Conservation (phyloP, 2,888 invertebrate species). For the Apotomis turbidana region DNA sequence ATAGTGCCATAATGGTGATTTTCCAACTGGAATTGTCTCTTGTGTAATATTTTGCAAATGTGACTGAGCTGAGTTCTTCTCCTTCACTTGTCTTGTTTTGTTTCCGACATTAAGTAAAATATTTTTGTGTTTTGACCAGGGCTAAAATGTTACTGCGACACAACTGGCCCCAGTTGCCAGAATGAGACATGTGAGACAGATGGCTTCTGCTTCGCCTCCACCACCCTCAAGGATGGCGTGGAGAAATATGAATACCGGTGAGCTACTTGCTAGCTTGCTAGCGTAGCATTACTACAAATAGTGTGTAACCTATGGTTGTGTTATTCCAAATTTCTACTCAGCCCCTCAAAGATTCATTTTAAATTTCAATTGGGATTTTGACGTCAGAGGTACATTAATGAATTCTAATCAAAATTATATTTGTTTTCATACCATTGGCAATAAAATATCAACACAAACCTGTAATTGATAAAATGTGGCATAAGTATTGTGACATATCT, state of each 20-base stretch:
- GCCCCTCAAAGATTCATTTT: constrained; percentile 1
- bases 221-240: constrained; percentile 85
- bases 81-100: no score
- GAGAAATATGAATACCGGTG: constrained; percentile 91
- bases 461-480: constrained; percentile 48
- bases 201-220: constrained; percentile 94
- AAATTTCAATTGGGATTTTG: constrained; percentile 21
- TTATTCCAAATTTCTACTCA: constrained; percentile 31
- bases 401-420: constrained; percentile 41
- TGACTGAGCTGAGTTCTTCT: no score
- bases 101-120: not conserved
- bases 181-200: constrained; percentile 94
- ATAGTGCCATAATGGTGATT: no score
- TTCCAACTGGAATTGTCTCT: no score
- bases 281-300: constrained; percentile 21
- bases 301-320: constrained; percentile 15
- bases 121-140: constrained; percentile 71
- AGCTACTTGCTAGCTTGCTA: constrained; percentile 57
- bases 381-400: constrained; percentile 52
- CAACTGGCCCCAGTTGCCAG: constrained; percentile 88
- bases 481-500: constrained; percentile 62
- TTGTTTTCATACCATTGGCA: constrained; percentile 61
- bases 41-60: no score
- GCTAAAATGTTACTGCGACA: constrained; percentile 94
- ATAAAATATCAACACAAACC: constrained; percentile 69